Evolutionary conservation across 92 coral and sea anemone genomes (phyloP).

Genomic region (Zoanthus solanderi): DNA sequence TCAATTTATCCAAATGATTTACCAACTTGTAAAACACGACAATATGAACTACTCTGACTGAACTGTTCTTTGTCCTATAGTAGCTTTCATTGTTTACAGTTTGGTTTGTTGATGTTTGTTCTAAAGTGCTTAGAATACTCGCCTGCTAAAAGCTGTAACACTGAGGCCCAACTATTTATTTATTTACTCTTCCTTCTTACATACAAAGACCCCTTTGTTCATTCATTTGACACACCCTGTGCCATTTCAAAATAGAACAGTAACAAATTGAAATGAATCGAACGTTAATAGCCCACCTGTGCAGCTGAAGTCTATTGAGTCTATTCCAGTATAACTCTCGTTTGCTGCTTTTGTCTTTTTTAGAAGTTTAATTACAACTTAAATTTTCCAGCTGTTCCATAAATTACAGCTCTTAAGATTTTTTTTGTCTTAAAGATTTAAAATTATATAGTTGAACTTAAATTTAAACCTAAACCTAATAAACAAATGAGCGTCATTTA

Average conservation of each 20-base stretch:
- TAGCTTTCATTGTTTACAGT: neutral
- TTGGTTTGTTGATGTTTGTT: constrained; percentile 12
- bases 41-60: neutral
- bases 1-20: neutral
- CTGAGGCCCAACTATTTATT: neutral
- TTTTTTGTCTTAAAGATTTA: neutral
- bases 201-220: neutral
- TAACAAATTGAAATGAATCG: constrained; percentile 13
- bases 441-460: neutral
- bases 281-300: constrained; percentile 5
- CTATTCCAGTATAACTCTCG: neutral
- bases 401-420: neutral
- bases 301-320: neutral
- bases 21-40: neutral
- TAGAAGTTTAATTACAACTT: no score
- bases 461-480: neutral
- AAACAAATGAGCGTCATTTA: neutral
- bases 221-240: constrained; percentile 1
- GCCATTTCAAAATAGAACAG: constrained; percentile 14
- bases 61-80: neutral
- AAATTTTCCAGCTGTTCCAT: neutral
- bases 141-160: neutral
- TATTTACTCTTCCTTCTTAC: neutral
- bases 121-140: neutral
- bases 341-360: neutral